Base-by-base conservation (phyloP, 2,797 vertebrate species). In the Scarus forsteni region DNA sequence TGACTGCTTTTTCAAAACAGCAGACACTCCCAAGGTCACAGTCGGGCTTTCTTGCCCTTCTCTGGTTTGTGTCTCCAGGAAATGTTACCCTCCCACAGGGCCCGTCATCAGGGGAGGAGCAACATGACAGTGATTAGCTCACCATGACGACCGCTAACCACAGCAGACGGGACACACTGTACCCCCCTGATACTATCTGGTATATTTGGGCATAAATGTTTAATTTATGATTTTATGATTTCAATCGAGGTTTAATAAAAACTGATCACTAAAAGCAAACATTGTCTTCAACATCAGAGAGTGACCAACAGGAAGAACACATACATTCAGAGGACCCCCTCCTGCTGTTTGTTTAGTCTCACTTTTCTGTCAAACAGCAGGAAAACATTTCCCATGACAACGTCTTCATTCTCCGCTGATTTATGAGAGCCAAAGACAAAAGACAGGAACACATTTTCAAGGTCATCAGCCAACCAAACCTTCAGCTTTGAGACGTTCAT, bases 21-120 rank as follows among this genome's bases (percentile, higher is more conserved):
- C 84, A 76, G 76, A 80, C 70, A 35, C 62, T 79, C 63, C 74
- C 79, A 82, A 89, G 83, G 87, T 91, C 84, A 87, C 57, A 79
- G 71, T 54, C 12, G 35, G 77, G 73, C 60, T 80, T 65, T 65
- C 45, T 61, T 75, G 83, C 71, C 73, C 80, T 90, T 75, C 65
- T 40, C 63, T 85, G 62, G 82, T 77, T 68, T 56, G 65, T 75
- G 70, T 53, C 63, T 80, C 55, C 68, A 87, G 81, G 89, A 90
- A 92, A 91, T 55, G 10, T 27, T 73, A 88, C 63, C 74, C 84
- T 80, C 85, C 84, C 84, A 80, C 66, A 52, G 63, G 66, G 59
- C 53, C 51, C 5, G 15, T 49, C 61, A 70, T 76, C 66, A 76
- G 54, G 67, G 81, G 76, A 74, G 67, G 70, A 56, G 56, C 67